Evolutionary conservation across 2,888 invertebrate species (phyloP), one percentile per base, ranked within the genome.

Genomic region (Drosophila bunnanda): DNA sequence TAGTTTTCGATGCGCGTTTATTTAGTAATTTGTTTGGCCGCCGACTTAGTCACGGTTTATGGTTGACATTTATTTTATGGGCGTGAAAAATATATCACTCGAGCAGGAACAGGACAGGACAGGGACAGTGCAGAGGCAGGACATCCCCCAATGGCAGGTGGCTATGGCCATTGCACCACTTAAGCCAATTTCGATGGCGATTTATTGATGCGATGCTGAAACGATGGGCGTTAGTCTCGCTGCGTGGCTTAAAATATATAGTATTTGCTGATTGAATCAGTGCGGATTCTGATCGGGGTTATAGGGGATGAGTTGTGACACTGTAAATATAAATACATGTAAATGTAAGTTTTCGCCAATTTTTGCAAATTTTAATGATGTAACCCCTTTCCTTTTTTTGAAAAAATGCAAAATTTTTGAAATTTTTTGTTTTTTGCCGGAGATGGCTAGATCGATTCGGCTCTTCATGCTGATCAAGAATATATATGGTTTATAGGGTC

Each of bases 31-130:
- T 84, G 88, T 87, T 87, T 82, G 85, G 76, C 77, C 77, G 66
- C 71, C 70, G 65, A 75, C 79, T 82, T 83, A 73, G 89, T 73
- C 80, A 90, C 78, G 82, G 84, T 89, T 89, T 84, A 82, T 80
- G 89, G 75, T 78, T 78, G 79, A 86, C 84, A 89, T 89, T 86
- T 86, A 88, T 89, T 89, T 87, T 79, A 84, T 80, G 77, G 79
- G 83, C 87, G 85, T 87, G 82, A 65, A 82, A 82, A 88, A 89
- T 87, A 80, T 82, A 82, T 78, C 71, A 79, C 55, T 75, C 46
- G 46, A 34, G 44, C 50, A 44, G 54, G 54, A 36, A 36, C 59
- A 48, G 48, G 44, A 15, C 36, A 36, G 12, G 5, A 15, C 25
- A 7, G 7, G 10, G 13, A 25, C 12, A 41, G 1, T 0, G 13